Conservation (phyloP, 2,888 invertebrate genomes). For the Heliconius hortense region DNA sequence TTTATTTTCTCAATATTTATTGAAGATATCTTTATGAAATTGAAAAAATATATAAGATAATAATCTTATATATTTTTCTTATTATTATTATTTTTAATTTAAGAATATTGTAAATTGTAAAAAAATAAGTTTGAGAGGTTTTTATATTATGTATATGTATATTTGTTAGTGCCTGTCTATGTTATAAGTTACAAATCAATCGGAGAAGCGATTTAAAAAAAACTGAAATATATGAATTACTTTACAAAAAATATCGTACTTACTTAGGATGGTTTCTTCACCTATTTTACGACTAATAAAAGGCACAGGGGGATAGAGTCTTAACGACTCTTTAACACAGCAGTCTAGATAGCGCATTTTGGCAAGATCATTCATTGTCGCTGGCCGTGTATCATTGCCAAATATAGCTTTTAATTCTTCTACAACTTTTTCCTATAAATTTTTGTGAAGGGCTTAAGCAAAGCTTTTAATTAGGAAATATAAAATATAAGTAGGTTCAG, state of each 20-base stretch:
- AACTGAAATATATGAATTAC: not conserved
- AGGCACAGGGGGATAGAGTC: conserved; percentile 86
- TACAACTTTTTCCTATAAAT: conserved; percentile 82
- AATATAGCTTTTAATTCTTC: conserved; percentile 84
- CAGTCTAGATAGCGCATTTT: conserved; percentile 85
- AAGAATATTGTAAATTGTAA: no score
- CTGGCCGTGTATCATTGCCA: conserved; percentile 82
- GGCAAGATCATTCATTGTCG: conserved; percentile 82
- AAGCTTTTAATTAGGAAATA: not conserved
- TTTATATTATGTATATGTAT: no score
- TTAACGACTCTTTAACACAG: conserved; percentile 85
- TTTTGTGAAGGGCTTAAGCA: not conserved
- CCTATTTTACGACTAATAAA: conserved; percentile 82
- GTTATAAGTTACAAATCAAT: no score
- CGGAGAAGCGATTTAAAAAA: no score
- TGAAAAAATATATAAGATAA: no score
- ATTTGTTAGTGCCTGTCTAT: no score
- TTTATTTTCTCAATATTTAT: no score
- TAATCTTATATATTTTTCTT: no score
- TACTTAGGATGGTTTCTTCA: conserved; percentile 83
- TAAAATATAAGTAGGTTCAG: no score
- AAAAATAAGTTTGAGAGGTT: no score
- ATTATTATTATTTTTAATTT: no score
- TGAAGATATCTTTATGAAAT: no score
- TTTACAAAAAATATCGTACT: conserved; percentile 42